These are phyloP conservation scores for Papilio xuthus DNA, from an alignment of 1,140 invertebrate genomes.

Conservation along the genomic window DNA sequence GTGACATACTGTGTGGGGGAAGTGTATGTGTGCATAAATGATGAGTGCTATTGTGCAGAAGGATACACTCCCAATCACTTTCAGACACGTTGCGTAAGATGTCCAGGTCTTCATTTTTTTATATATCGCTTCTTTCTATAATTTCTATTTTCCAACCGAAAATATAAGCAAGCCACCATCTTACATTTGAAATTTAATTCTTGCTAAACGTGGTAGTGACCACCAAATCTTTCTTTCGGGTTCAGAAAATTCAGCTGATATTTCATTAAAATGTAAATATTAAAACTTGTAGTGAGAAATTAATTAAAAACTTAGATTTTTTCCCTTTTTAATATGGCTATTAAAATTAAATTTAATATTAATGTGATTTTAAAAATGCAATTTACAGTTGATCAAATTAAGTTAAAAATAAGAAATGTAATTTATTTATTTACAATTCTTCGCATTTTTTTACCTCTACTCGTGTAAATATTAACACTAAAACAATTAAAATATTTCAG, in stretches of 20 bases:
- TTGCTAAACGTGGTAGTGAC: too few species aligned
- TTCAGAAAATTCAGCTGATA: too few species aligned
- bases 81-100: slow-evolving; percentile 62
- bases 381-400: too few species aligned
- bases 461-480: not conserved
- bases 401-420: too few species aligned
- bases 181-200: not conserved
- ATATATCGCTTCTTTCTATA: not conserved
- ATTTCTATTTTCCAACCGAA: not conserved
- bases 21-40: slow-evolving; percentile 62
- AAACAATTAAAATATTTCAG: slow-evolving; percentile 49
- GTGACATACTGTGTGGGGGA: slow-evolving; percentile 57
- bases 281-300: too few species aligned
- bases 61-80: slow-evolving; percentile 65
- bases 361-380: too few species aligned
- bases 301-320: too few species aligned
- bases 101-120: slow-evolving; percentile 61
- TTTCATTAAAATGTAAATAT: too few species aligned
- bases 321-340: too few species aligned
- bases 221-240: too few species aligned
- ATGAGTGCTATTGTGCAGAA: slow-evolving; percentile 61
- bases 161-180: not conserved
- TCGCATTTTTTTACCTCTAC: not conserved
- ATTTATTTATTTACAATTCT: not conserved
- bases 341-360: too few species aligned